Base-by-base conservation (phyloP, 2,113 vertebrate species). In the Chaenocephalus aceratus region DNA sequence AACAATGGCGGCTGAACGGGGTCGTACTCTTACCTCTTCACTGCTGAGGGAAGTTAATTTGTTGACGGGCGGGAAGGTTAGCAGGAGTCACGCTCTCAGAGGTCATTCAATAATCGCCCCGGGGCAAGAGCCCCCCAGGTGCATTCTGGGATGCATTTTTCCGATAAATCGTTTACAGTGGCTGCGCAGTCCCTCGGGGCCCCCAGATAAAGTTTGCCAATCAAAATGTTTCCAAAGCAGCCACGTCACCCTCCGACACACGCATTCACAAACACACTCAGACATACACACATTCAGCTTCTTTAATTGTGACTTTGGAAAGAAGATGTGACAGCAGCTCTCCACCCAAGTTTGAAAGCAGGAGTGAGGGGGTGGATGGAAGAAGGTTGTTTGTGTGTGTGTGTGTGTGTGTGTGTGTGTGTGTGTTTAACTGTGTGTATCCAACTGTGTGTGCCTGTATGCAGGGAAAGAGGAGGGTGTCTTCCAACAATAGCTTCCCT, bases 151-250 rank as follows among this genome's bases (percentile, higher is more conserved):
- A 92, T 91, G 89, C 84, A 89, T 91, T 93, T 94, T 93, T 93
- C 91, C 86, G 92, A 94, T 94, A 95, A 95, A 95, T 94, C 87
- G 82, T 94, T 94, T 92, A 92, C 91, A 91, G 94, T 93, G 90
- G 82, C 92, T 89, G 75, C 82, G 52, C 53, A 36, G 86, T 93
- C 91, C 91, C 92, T 84, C 65, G 52, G 85, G 93, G 86, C 53
- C 79, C 73, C 80, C 76, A 92, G 94, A 95, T 93, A 95, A 95
- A 94, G 93, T 94, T 94, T 93, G 91, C 92, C 93, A 94, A 94
- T 94, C 92, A 94, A 91, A 92, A 74, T 45, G 69, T 57, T 57
- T 61, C 75, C 51, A 11, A 75, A 83, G 78, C 82, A 80, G 79
- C 80, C 75, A 75, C 85, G 85, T 83, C 67, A 79, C 66, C 44